Evolutionary conservation across 2,888 invertebrate species (phyloP), one percentile per base, ranked within the genome.

Genomic region (Pyrrhia umbra): DNA sequence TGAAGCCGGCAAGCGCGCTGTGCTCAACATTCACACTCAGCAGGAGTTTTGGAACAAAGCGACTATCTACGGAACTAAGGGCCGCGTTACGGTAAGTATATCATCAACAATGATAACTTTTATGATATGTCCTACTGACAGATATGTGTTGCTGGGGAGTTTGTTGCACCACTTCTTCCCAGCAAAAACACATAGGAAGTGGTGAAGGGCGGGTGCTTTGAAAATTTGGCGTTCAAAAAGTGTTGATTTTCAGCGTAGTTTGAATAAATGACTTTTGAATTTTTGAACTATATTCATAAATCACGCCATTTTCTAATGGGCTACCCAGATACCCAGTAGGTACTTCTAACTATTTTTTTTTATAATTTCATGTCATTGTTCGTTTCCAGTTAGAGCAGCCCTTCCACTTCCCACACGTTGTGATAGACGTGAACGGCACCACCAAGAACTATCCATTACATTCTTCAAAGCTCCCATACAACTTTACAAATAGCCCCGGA

Each of bases 401-500:
- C 0, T 97, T 98, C 85, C 97, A 97, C 96, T 96, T 96, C 75
- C 96, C 97, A 0, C 95, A 95, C 0, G 94, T 91, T 45, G 81
- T 97, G 18, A 94, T 95, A 40, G 94, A 96, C 30, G 95, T 95
- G 0, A 95, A 95, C 68, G 96, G 96, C 0, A 91, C 88, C 50
- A 91, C 90, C 61, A 95, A 93, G 74, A 93, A 95, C 46, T 96
- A 96, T 85, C 88, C 95, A 1, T 85, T 97, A 4, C 97, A 97
- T 5, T 83, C 93, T 47, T 95, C 95, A 0, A 89, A 92, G 34
- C 52, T 94, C 3, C 85, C 90, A 9, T 96, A 95, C 74, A 96
- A 96, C 83, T 97, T 96, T 77, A 74, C 55, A 0, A 97, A 97
- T 83, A 97, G 97, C 59, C 95, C 95, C 21, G 97, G 97, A 2